Evolutionary conservation across 1,140 invertebrate species (phyloP).

Genomic region (Leptonema lineaticorne): DNA sequence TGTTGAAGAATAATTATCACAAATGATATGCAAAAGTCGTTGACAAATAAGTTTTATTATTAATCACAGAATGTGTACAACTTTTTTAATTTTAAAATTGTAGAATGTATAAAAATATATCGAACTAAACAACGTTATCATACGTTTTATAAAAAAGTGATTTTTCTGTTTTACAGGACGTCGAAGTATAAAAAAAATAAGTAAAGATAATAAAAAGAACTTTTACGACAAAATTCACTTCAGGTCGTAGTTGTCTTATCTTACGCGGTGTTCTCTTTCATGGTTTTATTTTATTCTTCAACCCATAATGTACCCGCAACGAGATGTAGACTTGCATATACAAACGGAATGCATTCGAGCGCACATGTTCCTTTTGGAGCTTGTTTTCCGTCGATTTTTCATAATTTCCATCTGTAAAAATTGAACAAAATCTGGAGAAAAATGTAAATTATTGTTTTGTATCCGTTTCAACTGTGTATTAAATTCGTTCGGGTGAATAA

Average conservation of each 20-base stretch:
- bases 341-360: background rate
- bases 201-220: background rate
- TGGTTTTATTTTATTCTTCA: background rate
- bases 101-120: too few relatives aligned
- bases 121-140: too few relatives aligned
- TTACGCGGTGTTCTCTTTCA: too few relatives aligned
- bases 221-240: background rate
- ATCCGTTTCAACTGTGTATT: background rate
- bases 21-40: too few relatives aligned
- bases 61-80: too few relatives aligned
- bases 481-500: background rate
- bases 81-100: too few relatives aligned
- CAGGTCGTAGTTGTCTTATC: background rate
- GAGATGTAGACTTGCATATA: constrained; percentile 2
- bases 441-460: background rate
- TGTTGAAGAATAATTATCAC: too few relatives aligned
- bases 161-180: too few relatives aligned
- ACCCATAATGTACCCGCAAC: background rate
- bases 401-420: background rate
- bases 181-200: background rate
- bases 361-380: background rate
- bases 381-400: background rate
- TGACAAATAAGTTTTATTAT: too few relatives aligned
- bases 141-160: too few relatives aligned
- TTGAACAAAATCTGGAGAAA: background rate